Base-by-base conservation (phyloP, 2,888 invertebrate genomes). In the Melangyna quadrimaculata region DNA sequence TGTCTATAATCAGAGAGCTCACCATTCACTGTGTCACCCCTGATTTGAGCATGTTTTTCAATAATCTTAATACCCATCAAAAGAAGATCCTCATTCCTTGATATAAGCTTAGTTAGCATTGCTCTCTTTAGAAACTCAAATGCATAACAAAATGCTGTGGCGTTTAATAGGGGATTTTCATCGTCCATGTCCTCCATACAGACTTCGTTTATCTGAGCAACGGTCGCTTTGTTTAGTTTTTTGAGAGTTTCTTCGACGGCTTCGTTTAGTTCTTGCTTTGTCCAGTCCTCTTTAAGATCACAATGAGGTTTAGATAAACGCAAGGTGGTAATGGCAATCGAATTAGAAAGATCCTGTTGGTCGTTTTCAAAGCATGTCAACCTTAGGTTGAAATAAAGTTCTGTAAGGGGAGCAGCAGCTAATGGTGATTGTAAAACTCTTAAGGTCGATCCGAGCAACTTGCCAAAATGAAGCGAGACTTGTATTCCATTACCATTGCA, bases 81-180 rank as follows among this genome's bases (percentile, higher is more conserved):
- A 81, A 95, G 92, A 83, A 95, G 92, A 37, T 93, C 92, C 72
- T 93, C 94, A 89, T 94, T 94, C 82, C 92, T 93, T 82, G 92
- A 92, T 24, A 93, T 93, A 32, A 90, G 89, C 69, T 91, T 90
- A 0, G 93, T 92, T 9, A 93, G 89, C 53, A 94, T 89, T 88
- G 95, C 94, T 72, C 94, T 93, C 88, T 95, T 95, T 5, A 98
- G 91, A 88, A 98, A 94, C 14, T 96, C 96, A 91, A 97, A 98
- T 12, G 95, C 93, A 90, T 96, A 98, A 88, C 96, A 95, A 92
- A 98, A 97, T 0, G 96, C 95, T 1, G 97, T 95, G 0, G 96
- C 95, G 1, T 91, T 87, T 89, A 91, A 80, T 3, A 88, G 78
- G 0, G 88, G 87, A 6, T 88, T 80, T 10, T 87, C 86, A 8